phyloP scores from a whole-genome alignment of 2,113 vertebrate species.

The Thermophis baileyi region DNA sequence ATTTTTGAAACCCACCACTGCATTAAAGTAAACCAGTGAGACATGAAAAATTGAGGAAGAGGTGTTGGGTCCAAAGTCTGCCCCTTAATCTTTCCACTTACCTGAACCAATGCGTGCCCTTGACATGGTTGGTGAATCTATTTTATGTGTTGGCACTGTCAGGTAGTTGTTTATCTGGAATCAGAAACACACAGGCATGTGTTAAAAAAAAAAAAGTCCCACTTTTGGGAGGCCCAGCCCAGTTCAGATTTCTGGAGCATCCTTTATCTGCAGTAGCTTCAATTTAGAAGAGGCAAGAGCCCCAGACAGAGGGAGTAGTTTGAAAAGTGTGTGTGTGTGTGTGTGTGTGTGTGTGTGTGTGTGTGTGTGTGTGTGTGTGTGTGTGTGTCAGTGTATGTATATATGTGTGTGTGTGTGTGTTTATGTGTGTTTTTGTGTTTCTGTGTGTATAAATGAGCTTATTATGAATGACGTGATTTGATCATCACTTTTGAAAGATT shows the following conservation, averaged over 20 bases:
- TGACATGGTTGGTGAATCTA: slow-evolving; percentile 87
- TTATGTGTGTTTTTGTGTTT: not conserved
- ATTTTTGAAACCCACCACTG: too few relatives aligned
- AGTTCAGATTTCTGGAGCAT: not conserved
- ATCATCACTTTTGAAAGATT: not conserved
- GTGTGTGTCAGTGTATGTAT: too few relatives aligned
- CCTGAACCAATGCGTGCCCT: slow-evolving; percentile 91
- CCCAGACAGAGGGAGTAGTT: not conserved
- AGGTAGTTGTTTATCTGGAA: slow-evolving; percentile 87
- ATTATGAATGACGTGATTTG: not conserved
- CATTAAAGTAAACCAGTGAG: not conserved
- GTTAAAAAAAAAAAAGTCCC: too few relatives aligned
- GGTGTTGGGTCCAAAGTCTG: not conserved
- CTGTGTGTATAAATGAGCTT: not conserved
- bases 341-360: too few relatives aligned
- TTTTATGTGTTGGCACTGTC: slow-evolving; percentile 81
- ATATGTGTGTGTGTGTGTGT: not conserved
- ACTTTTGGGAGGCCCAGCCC: not conserved
- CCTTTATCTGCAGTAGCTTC: not conserved
- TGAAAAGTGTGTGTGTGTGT: not conserved
- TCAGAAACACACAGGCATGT: not conserved
- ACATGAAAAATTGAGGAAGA: not conserved
- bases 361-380: too few relatives aligned
- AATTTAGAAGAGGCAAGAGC: not conserved
- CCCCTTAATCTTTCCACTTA: slow-evolving; percentile 43